Evolutionary conservation across 1,140 invertebrate genomes (phyloP), one percentile per base, ranked within the genome.

Genomic region (Hylaeus anthracinus): DNA sequence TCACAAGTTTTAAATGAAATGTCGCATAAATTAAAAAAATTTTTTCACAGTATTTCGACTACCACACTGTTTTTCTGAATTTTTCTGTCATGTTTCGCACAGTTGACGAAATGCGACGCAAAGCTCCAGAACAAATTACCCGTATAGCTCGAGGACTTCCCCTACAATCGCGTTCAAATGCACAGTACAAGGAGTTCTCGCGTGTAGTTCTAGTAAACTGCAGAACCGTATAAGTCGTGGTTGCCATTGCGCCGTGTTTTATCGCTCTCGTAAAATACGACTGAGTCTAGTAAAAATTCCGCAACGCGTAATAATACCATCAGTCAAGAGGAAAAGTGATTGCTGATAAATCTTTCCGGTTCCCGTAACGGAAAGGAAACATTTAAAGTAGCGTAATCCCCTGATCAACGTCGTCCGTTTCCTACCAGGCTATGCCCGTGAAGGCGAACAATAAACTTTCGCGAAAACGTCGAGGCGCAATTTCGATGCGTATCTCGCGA

Each of bases 401-500:
- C n/a, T 63, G 75, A 77, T 77, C 60, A 77, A 77, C 65, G 65
- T 60, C 43, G 14, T 15, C 53, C 53, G 43, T 78, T 71, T 41
- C 67, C 14, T 43, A 37, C 14, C 14, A 14, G 37, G 48, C 6
- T 37, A 76, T 69, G 8, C 26, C 5, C 10, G 5, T 14, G 56
- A n/a, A 72, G 15, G n/a, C 55, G 37, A 43, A 71, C 45, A n/a
- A 63, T 78, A 71, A 71, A 78, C 45, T 71, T 71, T 78, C 67
- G 15, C 67, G 75, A 63, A 71, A 78, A 71, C 45, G 53, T 63
- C 75, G n/a, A 37, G 67, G 67, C 37, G 67, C 71, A 71, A 78
- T 78, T 78, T 78, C 67, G 41, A 71, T 45, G 45, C 10, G 48
- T 56, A 64, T 60, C 37, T 5, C 45, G 51, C 39, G 51, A 55